Conservation (phyloP, 2,797 vertebrate species). For the Alcedo atthis region DNA sequence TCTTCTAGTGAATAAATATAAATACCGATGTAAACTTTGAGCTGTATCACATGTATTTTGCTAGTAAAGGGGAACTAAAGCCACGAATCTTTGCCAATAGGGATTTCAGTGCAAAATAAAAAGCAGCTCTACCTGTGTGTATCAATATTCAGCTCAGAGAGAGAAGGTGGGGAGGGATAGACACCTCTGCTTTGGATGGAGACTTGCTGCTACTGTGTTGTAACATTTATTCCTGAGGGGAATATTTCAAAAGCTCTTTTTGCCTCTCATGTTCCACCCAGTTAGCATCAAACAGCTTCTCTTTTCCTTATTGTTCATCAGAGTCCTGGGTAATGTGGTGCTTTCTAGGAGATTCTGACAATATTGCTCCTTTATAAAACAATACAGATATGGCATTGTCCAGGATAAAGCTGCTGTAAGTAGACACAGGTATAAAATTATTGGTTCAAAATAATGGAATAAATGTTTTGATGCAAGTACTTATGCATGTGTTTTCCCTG, state of each 20-base stretch:
- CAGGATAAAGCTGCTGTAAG: rapidly evolving
- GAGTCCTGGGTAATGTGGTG: neutral
- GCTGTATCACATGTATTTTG: neutral
- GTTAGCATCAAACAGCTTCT: neutral
- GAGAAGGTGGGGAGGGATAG: neutral
- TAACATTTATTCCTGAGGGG: neutral
- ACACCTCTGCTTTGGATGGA: neutral
- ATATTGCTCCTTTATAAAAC: neutral
- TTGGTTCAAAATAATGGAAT: neutral
- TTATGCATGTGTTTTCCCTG: neutral
- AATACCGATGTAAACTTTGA: neutral
- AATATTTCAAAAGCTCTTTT: neutral
- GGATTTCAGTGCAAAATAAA: neutral
- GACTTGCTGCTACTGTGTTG: neutral
- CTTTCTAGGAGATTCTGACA: neutral
- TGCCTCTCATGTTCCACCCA: neutral
- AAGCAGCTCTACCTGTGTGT: neutral
- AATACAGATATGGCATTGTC: no score
- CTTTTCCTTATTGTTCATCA: neutral
- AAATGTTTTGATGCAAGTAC: neutral
- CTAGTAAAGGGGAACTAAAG: neutral
- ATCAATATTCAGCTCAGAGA: neutral
- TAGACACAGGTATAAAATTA: neutral
- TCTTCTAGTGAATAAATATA: neutral
- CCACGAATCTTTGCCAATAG: neutral